These are phyloP conservation scores for Peribatodes rhomboidaria DNA, from an alignment of 2,888 invertebrate species.

Conservation along the genomic window DNA sequence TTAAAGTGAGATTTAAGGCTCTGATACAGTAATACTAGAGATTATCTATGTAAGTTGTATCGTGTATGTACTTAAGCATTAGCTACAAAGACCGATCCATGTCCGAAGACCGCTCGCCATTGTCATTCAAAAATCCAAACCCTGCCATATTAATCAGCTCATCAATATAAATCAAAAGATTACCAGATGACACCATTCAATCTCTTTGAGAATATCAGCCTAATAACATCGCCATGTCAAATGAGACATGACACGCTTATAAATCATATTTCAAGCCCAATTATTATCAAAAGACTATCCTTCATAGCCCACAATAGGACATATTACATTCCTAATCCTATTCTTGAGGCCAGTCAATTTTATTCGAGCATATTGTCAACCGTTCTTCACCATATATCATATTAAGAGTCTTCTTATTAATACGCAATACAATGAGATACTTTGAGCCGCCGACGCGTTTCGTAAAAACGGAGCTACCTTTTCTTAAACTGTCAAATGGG, in stretches of 20 bases:
- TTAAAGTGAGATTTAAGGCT: neutral
- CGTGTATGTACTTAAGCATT: neutral
- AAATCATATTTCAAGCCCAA: constrained; percentile 80
- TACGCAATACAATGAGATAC: constrained; percentile 63
- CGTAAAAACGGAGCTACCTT: constrained; percentile 73
- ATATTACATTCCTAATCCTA: constrained; percentile 79
- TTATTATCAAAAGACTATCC: constrained; percentile 78
- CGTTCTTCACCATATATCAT: constrained; percentile 77
- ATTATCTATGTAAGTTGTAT: neutral
- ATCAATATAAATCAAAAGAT: constrained; percentile 68
- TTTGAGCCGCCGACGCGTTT: constrained; percentile 63
- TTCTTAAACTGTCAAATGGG: constrained; percentile 59
- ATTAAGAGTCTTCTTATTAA: constrained; percentile 75
- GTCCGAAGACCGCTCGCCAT: constrained; percentile 38
- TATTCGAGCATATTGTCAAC: constrained; percentile 76
- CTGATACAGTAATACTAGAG: no score
- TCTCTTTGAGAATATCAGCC: constrained; percentile 61
- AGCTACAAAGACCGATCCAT: constrained; percentile 1
- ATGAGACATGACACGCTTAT: constrained; percentile 66
- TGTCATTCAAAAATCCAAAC: constrained; percentile 47
- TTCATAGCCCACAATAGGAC: constrained; percentile 68
- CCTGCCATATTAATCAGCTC: constrained; percentile 53
- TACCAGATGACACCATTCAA: constrained; percentile 65
- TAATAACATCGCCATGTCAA: constrained; percentile 52
- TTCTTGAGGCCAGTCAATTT: constrained; percentile 80